These are phyloP conservation scores for Rhea pennata DNA, from an alignment of 2,113 vertebrate genomes.

Conservation along the genomic window DNA sequence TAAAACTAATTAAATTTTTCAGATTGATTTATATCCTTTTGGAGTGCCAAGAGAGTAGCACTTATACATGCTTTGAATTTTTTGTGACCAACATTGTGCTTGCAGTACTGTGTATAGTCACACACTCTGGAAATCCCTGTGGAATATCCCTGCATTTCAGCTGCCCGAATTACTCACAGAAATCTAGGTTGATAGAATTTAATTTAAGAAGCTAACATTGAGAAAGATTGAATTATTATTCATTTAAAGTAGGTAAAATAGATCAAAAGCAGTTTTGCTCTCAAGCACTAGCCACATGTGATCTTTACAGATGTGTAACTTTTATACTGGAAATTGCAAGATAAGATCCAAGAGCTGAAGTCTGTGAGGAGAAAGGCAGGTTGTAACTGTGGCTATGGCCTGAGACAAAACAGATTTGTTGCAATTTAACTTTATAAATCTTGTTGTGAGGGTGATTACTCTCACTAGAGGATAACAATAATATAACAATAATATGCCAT, in stretches of 20 bases:
- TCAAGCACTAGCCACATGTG: rapidly evolving
- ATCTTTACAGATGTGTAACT: neutral
- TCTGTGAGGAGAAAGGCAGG: neutral
- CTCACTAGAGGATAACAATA: no score
- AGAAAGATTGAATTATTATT: neutral
- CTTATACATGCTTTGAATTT: neutral
- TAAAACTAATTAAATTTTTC: neutral
- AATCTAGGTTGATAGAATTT: rapidly evolving
- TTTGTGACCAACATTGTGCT: neutral
- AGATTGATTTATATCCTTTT: neutral
- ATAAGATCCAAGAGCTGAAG: neutral
- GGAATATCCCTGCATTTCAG: neutral
- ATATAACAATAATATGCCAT: no score
- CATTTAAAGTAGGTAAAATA: neutral
- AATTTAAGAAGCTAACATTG: neutral
- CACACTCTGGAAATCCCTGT: neutral
- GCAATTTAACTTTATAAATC: neutral
- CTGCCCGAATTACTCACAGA: neutral
- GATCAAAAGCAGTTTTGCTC: rapidly evolving
- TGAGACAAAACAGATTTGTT: neutral
- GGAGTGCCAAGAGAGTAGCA: neutral
- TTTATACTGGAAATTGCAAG: neutral
- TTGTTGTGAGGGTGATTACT: neutral
- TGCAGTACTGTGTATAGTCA: neutral
- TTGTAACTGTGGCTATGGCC: neutral